Evolutionary conservation across 2,888 invertebrate species (phyloP).

Genomic region (Pteria penguin): DNA sequence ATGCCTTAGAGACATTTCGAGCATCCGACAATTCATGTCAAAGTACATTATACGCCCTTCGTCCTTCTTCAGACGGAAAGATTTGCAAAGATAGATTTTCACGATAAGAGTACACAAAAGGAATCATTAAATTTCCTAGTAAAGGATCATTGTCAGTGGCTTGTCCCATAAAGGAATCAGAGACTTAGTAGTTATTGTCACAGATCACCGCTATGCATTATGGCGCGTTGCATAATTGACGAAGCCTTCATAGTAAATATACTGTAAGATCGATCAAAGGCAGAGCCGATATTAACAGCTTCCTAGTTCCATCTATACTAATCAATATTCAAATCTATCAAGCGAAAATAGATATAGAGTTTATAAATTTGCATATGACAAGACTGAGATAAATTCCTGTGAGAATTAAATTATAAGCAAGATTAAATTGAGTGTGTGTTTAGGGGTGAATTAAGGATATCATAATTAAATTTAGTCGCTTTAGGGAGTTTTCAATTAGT

Average conservation of each 20-base stretch:
- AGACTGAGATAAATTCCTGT: not conserved
- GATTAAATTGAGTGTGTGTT: not conserved
- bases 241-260: not conserved
- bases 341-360: not conserved
- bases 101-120: too few species aligned
- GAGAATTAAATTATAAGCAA: not conserved
- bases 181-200: not conserved
- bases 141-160: not conserved
- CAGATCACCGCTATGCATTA: not conserved
- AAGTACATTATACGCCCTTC: too few species aligned
- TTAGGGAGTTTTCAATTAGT: too few species aligned
- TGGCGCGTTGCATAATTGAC: not conserved
- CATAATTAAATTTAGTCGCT: too few species aligned
- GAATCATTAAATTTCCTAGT: too few species aligned
- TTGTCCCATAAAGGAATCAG: not conserved
- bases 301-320: not conserved
- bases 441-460: too few species aligned
- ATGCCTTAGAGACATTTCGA: too few species aligned
- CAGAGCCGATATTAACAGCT: not conserved
- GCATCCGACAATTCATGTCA: too few species aligned
- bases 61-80: too few species aligned
- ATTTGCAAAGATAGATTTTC: too few species aligned
- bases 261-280: not conserved
- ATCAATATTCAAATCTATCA: not conserved
- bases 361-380: not conserved